A percentile compares a stretch with the other conserved stretches of the same genome.
These are phyloP conservation scores for Lymantria dispar DNA, from an alignment of 2,888 invertebrate genomes.

Conservation along the genomic window DNA sequence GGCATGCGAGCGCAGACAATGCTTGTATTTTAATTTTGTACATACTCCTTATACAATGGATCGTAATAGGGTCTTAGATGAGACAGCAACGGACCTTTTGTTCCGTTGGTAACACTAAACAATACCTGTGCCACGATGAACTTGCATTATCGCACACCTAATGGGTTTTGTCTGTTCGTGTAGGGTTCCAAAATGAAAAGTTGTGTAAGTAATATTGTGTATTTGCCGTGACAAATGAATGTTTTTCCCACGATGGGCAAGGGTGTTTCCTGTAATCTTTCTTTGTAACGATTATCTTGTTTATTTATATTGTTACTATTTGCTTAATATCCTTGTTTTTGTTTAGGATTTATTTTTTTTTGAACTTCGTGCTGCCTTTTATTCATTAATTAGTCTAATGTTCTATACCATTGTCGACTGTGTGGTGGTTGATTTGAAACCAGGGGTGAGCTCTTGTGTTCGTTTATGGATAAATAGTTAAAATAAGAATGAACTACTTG, in stretches of 20 bases:
- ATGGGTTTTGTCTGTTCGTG: conserved; percentile 74
- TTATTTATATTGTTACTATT: conserved; percentile 14
- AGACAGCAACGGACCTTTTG: conserved; percentile 72
- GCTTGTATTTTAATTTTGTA: conserved; percentile 79
- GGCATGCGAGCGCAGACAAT: conserved; percentile 64
- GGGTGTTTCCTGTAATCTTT: conserved; percentile 45
- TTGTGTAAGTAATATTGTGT: conserved; percentile 46
- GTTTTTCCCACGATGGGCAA: conserved; percentile 59
- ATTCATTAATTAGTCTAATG: too few species aligned
- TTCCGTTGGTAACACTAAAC: conserved; percentile 71
- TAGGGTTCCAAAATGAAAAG: conserved; percentile 53
- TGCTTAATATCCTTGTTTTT: background rate
- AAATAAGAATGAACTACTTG: too few species aligned
- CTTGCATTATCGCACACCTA: conserved; percentile 79
- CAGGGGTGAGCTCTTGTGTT: too few species aligned
- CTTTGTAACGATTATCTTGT: conserved; percentile 26
- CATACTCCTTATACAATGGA: conserved; percentile 66
- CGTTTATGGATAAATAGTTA: too few species aligned
- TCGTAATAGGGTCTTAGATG: conserved; percentile 74
- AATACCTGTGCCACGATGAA: conserved; percentile 74
- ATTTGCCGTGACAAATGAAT: conserved; percentile 55
- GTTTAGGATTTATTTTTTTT: too few species aligned
- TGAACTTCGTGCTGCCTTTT: too few species aligned
- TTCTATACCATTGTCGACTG: too few species aligned
- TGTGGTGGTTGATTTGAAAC: too few species aligned